These are phyloP conservation scores for Zingel zingel DNA, from an alignment of 2,113 vertebrate genomes.

Conservation along the genomic window DNA sequence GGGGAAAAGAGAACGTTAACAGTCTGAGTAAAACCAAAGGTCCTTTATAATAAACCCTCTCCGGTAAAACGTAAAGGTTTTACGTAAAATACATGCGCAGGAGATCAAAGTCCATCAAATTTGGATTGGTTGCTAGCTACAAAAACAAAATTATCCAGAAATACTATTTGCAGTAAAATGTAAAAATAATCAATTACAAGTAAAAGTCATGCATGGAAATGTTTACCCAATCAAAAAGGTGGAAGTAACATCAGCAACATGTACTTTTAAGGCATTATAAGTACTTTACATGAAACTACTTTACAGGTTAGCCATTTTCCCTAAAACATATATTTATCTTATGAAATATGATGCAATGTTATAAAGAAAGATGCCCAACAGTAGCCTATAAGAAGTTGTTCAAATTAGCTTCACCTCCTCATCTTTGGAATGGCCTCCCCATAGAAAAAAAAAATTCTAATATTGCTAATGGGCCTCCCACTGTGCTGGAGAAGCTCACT, in stretches of 20 bases:
- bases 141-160: background rate
- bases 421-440: too few species aligned
- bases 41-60: too few species aligned
- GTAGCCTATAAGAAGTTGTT: background rate
- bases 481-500: too few species aligned
- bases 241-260: background rate
- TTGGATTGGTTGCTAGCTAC: background rate
- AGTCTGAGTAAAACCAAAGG: too few species aligned
- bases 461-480: too few species aligned
- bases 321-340: background rate
- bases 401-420: background rate
- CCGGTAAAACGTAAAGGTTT: background rate
- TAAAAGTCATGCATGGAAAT: background rate
- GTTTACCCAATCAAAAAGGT: background rate
- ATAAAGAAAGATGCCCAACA: background rate
- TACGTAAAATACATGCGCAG: conserved; percentile 4
- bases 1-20: too few species aligned
- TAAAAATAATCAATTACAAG: background rate
- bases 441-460: too few species aligned
- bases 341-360: conserved; percentile 1
- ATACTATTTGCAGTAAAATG: background rate
- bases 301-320: background rate
- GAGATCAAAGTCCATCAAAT: conserved; percentile 17
- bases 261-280: background rate
- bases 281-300: too few species aligned